Percentiles rank a stretch among this genome's conserved stretches.
Evolutionary conservation across 2,888 invertebrate genomes (phyloP).

Genomic region (Lutraria lutraria): DNA sequence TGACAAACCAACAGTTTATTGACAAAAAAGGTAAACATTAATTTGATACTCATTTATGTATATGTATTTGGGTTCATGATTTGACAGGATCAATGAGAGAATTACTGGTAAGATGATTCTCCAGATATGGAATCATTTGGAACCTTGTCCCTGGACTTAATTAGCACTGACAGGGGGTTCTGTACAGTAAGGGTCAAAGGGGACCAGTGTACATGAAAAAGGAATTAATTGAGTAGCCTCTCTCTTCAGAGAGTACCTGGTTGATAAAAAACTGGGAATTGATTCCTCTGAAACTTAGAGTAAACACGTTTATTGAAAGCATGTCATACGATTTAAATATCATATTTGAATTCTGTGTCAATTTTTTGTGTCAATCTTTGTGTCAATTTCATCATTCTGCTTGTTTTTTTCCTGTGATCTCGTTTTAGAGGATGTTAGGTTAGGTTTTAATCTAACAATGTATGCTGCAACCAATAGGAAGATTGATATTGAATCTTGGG

Average conservation of each 20-base stretch:
- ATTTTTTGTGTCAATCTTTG: no score
- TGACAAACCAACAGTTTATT: no score
- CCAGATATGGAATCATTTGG: no score
- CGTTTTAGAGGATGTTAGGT: constrained; percentile 50
- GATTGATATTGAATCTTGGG: constrained; percentile 2
- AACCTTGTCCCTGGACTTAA: no score
- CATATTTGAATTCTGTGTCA: neutral
- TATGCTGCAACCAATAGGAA: constrained; percentile 17
- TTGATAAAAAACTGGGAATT: neutral
- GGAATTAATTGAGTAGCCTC: neutral
- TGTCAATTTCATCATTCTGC: constrained; percentile 26
- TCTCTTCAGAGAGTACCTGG: neutral
- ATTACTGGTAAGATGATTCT: neutral
- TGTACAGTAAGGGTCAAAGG: no score
- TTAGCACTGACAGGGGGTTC: no score
- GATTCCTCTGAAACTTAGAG: neutral
- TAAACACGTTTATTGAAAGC: no score
- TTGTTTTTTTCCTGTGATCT: constrained; percentile 48
- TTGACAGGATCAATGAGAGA: neutral
- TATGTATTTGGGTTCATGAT: neutral
- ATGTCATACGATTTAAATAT: neutral
- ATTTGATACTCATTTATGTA: no score
- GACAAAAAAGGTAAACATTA: no score
- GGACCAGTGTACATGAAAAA: neutral
- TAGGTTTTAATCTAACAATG: constrained; percentile 47